Evolutionary conservation across 2,113 vertebrate genomes (phyloP).

Genomic region (Neopipo cinnamomea): DNA sequence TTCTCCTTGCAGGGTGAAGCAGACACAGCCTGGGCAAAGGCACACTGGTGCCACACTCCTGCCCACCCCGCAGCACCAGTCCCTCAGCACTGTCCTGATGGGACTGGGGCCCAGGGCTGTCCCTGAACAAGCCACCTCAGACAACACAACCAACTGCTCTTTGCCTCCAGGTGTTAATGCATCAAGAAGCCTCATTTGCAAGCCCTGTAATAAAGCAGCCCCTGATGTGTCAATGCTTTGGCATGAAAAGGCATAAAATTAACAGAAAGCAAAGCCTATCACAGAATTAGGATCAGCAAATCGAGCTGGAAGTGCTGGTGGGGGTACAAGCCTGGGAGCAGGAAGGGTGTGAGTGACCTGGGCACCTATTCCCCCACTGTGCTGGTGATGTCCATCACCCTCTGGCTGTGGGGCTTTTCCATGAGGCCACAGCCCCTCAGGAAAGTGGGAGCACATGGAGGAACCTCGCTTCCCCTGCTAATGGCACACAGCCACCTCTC

Average conservation of each 20-base stretch:
- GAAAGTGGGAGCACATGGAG: background rate
- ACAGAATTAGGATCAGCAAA: background rate
- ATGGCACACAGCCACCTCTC: background rate
- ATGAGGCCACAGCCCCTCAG: background rate
- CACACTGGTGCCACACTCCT: background rate
- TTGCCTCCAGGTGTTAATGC: background rate
- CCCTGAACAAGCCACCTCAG: background rate
- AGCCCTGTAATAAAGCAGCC: background rate
- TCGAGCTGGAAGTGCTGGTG: background rate
- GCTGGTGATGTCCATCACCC: background rate
- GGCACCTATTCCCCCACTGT: rapidly evolving
- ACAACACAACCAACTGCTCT: background rate
- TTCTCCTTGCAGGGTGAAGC: background rate
- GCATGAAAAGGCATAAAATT: background rate
- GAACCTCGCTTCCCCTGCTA: background rate
- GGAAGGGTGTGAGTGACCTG: background rate
- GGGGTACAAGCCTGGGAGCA: background rate
- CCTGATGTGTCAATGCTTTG: rapidly evolving
- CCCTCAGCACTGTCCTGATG: background rate
- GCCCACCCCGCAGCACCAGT: background rate
- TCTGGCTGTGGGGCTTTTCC: background rate
- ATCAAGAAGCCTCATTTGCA: background rate
- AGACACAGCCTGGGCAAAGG: background rate
- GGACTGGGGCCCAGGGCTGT: background rate
- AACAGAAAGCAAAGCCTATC: background rate